Evolutionary conservation across 1,140 invertebrate genomes (phyloP).

Genomic region (Drosophila biarmipes): DNA sequence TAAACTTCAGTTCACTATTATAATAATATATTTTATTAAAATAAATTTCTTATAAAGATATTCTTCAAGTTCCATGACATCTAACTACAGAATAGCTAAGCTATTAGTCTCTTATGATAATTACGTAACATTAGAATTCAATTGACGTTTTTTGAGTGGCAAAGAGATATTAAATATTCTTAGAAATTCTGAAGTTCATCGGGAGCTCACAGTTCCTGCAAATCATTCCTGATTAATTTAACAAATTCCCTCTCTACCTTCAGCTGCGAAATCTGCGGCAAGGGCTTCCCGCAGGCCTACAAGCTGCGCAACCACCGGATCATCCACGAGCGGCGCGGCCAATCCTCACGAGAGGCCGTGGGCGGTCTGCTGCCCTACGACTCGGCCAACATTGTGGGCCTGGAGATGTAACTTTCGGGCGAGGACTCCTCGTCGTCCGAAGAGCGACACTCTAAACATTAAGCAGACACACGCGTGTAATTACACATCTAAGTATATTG

Average conservation of each 20-base stretch:
- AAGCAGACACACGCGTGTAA: slow-evolving; percentile 41
- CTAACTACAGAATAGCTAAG: neutral
- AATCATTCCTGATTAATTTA: neutral
- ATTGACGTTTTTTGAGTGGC: neutral
- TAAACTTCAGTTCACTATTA: no score
- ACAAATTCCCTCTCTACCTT: neutral
- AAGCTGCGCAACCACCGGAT: slow-evolving; percentile 75
- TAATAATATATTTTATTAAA: no score
- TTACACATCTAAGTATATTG: slow-evolving; percentile 63
- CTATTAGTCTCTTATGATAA: neutral
- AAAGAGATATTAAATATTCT: neutral
- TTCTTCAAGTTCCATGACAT: no score
- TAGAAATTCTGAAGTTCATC: neutral
- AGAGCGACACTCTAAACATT: slow-evolving; percentile 11
- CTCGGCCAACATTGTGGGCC: slow-evolving; percentile 46
- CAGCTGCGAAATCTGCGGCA: slow-evolving; percentile 80
- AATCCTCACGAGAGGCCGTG: slow-evolving; percentile 21
- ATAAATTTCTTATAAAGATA: neutral
- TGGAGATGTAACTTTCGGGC: slow-evolving; percentile 55
- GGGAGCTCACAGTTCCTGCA: neutral
- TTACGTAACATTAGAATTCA: neutral
- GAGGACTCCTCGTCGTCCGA: neutral
- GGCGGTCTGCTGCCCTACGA: slow-evolving; percentile 48
- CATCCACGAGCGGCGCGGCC: slow-evolving; percentile 60
- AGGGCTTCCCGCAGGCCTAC: slow-evolving; percentile 75